Percentiles rank a stretch among this genome's conserved stretches.
These are phyloP conservation scores for Ariopsis seemanni DNA, from an alignment of 2,113 vertebrate species.

Conservation along the genomic window DNA sequence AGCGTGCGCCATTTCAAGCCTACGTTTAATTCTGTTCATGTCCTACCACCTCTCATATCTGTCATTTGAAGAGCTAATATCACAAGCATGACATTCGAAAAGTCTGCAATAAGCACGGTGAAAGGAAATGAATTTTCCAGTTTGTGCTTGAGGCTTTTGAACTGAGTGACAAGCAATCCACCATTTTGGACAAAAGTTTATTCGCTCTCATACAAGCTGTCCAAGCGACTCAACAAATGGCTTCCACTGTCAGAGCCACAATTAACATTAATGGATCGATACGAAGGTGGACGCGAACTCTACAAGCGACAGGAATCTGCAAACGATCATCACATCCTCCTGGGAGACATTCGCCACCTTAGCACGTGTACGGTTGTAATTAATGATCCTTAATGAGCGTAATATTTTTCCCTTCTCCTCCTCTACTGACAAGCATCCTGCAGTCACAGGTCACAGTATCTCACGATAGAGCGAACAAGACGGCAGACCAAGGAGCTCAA, in stretches of 20 bases:
- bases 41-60: neutral
- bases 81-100: neutral
- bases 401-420: neutral
- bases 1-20: neutral
- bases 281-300: slow-evolving; percentile 1
- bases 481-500: slow-evolving; percentile 1
- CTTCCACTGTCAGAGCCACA: slow-evolving; percentile 15
- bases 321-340: slow-evolving; percentile 22
- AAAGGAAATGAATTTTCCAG: neutral
- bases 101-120: neutral
- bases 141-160: neutral
- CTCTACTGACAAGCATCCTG: neutral
- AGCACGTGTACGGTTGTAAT: slow-evolving; percentile 11
- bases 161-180: neutral
- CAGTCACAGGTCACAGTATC: neutral
- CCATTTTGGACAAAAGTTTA: neutral
- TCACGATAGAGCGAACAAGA: neutral
- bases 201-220: neutral
- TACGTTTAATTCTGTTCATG: neutral
- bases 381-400: slow-evolving; percentile 4
- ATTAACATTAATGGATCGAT: slow-evolving; percentile 39
- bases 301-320: slow-evolving; percentile 3
- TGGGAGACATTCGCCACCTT: slow-evolving; percentile 2
- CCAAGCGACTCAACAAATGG: neutral
- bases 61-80: slow-evolving; percentile 19